Evolutionary conservation across 30 jellyfish, hydroid and myxozoan genomes (phyloP).

Genomic region (Hydra vulgaris): DNA sequence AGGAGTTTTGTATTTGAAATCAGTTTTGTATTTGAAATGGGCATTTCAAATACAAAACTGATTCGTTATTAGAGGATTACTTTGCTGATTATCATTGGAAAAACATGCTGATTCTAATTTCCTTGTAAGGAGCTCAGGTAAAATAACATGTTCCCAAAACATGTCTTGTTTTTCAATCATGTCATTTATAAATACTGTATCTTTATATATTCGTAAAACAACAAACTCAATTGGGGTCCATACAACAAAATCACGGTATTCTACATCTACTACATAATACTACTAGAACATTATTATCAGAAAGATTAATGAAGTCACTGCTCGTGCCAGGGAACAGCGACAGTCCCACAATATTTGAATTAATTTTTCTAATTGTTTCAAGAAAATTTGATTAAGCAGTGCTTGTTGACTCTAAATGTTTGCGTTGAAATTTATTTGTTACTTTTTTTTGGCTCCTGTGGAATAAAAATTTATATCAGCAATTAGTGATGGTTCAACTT

Average conservation of each 20-base stretch:
- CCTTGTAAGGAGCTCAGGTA: constrained; percentile 13
- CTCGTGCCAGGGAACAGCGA: constrained; percentile 4
- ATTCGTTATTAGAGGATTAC: background rate
- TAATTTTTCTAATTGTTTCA: background rate
- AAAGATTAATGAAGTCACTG: background rate
- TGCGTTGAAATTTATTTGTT: background rate
- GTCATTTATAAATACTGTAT: constrained; percentile 5
- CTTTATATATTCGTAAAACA: background rate
- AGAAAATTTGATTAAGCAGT: background rate
- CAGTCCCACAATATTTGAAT: constrained; percentile 17
- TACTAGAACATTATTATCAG: background rate
- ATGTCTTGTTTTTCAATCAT: background rate
- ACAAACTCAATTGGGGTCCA: constrained; percentile 21
- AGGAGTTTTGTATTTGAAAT: too few species aligned
- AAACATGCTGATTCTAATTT: constrained; percentile 4
- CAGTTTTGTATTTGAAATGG: too few species aligned
- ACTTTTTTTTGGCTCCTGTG: constrained; percentile 8
- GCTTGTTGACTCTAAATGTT: background rate
- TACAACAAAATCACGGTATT: constrained; percentile 21
- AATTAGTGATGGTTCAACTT: constrained; percentile 5
- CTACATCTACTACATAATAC: background rate
- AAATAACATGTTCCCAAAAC: constrained; percentile 6
- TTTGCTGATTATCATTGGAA: background rate
- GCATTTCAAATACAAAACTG: background rate
- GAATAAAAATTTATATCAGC: constrained; percentile 10